Evolutionary conservation across 64 coral and sea anemone species (phyloP), one percentile per base, ranked within the genome.

Genomic region (Montipora foliosa): DNA sequence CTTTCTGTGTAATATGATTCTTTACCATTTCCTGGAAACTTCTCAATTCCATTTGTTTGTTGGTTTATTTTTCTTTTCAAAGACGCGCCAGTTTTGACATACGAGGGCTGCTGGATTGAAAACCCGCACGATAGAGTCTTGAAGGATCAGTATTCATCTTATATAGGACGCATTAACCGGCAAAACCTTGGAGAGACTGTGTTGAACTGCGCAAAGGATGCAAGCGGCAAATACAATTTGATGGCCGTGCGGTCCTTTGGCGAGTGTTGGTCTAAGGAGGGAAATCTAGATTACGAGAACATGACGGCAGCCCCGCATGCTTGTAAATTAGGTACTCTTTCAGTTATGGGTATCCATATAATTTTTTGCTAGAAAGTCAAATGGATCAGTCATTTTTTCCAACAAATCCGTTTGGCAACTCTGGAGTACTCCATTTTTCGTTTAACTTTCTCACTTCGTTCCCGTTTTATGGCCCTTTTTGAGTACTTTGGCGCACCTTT

Each of bases 91-190:
- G 81, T 67, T 7, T 82, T 97, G 67, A 12, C 83, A 20, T 90
- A 97, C 57, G 53, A 88, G 14, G 96, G 96, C 21, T 97, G 96
- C 64, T 97, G 94, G 70, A 94, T 91, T 50, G 96, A 97, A 17
- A 77, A 92, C 13, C 46, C 78, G 47, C 8, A 12, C 16, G 89
- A 16, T 71, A 93, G 67, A 88, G 89, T 82, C 45, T 97, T 44
- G 16, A 13, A 12, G 2, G 79, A 93, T 44, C 50, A 91, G 5
- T 93, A 93, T 22, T 67, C 75, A 10, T 94, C 91, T 59, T 64
- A 19, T 22, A 92, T 92, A 58, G 21, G 21, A 7, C 16, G 75
- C 7, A 69, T 97, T 14, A 55, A 94, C 70, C 94, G 95, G 95
- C 53, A 88, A 67, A 97, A 97, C 67, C n/a, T 97, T 2, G 52